Base-by-base conservation (phyloP, 2,113 vertebrate species). In the Tetraodon nigroviridis region DNA sequence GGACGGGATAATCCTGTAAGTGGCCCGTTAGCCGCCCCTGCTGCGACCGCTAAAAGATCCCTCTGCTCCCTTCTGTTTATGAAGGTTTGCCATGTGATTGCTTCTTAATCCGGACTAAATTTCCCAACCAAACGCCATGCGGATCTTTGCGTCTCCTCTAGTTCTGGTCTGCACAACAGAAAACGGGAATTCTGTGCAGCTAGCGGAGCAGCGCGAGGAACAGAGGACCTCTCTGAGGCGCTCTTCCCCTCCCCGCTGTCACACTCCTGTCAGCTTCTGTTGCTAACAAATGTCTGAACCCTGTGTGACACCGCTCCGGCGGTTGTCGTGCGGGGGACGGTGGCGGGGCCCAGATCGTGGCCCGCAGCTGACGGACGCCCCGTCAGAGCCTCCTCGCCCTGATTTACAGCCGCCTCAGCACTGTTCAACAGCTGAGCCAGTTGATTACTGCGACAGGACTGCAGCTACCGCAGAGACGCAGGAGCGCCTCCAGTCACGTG, bases 391-490 rank as follows among this genome's bases (percentile, higher is more conserved):
- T 69, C 14, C 6, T 62, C 69, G 81, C 75, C 80, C 69, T 75
- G 70, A 76, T 82, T 71, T 82, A 78, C 70, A 70, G 63, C 76
- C 60, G 65, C 64, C 75, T 77, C 74, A 57, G 76, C 68, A 66
- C 56, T 71, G 73, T 83, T 78, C 84, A 70, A 81, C 82, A 73
- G 76, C 59, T 69, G 71, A 86, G 63, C 67, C 84, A 79, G 69
- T 47, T 73, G 66, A 80, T 70, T 16, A 62, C 64, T 73, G 74
- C 61, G 1, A 64, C 57, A 22, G 11, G 40, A 62, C 66, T 75
- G 8, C 66, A 49, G 60, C 56, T 55, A 40, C 45, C 53, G 27
- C 49, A 41, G 37, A 7, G 27, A 20, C 16, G 44, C 44, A 2
- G 40, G 27, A 63, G 24, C n/a, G 47, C 24, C 19, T 22, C 27